phyloP scores from a whole-genome alignment of 2,113 vertebrate genomes.

The Leucopsar rothschildi region DNA sequence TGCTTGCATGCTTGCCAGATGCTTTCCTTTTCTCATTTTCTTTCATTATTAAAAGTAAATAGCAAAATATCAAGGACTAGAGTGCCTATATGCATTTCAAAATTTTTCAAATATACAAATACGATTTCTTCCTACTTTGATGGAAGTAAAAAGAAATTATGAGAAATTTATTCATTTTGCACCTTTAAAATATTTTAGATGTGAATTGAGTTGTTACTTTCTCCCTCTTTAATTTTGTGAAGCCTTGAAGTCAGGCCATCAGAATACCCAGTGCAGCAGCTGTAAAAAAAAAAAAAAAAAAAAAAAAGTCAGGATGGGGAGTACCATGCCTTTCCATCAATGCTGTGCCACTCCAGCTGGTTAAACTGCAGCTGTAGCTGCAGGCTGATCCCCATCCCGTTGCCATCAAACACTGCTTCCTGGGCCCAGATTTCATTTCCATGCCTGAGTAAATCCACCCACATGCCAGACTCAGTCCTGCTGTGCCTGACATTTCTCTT shows the following conservation, averaged over 20 bases:
- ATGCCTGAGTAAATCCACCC: constrained; percentile 64
- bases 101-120: background rate
- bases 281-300: background rate
- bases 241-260: background rate
- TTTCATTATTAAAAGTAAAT: constrained; percentile 39
- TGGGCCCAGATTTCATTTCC: constrained; percentile 54
- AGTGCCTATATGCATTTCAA: background rate
- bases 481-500: constrained; percentile 59
- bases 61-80: background rate
- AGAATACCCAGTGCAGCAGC: background rate
- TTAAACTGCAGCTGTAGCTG: background rate
- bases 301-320: background rate
- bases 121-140: background rate
- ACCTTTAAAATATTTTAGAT: background rate
- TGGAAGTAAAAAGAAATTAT: background rate
- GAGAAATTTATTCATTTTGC: background rate
- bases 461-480: constrained; percentile 39
- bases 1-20: background rate
- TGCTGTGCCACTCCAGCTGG: background rate
- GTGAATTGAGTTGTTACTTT: background rate
- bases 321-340: background rate
- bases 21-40: background rate
- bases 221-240: background rate
- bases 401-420: background rate
- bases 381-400: accelerated